Conservation (phyloP, 2,797 vertebrate genomes). For the Sebastes nivosus region DNA sequence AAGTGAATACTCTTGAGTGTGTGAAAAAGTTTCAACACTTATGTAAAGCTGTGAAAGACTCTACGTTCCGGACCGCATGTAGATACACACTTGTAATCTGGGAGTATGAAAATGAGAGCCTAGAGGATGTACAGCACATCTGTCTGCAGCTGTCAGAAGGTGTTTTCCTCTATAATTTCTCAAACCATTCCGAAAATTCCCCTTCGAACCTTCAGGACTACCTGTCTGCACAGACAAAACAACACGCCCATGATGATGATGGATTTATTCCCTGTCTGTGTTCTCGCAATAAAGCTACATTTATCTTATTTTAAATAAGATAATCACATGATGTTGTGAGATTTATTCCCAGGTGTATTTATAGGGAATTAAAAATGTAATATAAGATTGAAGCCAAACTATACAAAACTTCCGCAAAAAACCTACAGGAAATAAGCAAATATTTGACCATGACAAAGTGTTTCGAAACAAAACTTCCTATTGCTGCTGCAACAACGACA, state of each 20-base stretch:
- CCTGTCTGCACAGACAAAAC: not conserved
- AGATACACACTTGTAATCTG: conserved; percentile 7
- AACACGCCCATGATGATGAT: not conserved
- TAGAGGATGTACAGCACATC: conserved; percentile 9
- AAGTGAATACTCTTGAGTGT: not conserved
- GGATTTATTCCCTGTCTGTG: not conserved
- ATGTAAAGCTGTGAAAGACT: conserved; percentile 8
- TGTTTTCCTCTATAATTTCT: conserved; percentile 17
- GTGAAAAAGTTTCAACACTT: not conserved
- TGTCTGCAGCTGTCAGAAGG: conserved; percentile 1
- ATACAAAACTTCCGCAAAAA: not conserved
- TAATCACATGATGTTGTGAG: no score
- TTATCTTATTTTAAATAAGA: not conserved
- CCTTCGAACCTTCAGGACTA: not conserved
- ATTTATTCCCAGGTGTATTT: not conserved
- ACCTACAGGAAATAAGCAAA: conserved; percentile 27
- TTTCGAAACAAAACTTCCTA: not conserved
- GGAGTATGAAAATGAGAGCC: not conserved
- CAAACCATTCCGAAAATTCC: not conserved
- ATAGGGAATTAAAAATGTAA: not conserved
- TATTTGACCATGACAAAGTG: not conserved
- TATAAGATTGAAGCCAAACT: not conserved
- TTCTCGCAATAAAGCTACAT: not conserved
- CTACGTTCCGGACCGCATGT: not conserved
- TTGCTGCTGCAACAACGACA: conserved; percentile 7